Base-by-base conservation (phyloP, 2,113 vertebrate species). In the Passerina amoena region DNA sequence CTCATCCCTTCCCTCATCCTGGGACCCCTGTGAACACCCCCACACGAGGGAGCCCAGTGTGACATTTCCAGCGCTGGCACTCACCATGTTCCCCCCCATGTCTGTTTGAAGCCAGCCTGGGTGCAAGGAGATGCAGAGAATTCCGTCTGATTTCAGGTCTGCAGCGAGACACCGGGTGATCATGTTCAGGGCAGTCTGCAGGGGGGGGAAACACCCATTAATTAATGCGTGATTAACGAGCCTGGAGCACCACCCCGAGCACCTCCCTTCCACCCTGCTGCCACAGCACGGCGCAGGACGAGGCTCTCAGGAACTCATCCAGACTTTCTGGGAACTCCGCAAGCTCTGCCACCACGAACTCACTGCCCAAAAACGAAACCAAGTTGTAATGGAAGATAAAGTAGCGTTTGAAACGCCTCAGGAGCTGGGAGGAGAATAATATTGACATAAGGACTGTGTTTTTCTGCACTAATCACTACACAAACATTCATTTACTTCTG, bases 101-200 rank as follows among this genome's bases (percentile, higher is more conserved):
- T 98, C 98, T 12, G 98, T 98, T 18, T 97, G 95, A 35, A 98
- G 97, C 98, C 97, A 98, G 53, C 98, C 98, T 22, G 98, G 98
- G 56, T 98, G 97, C 73, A 98, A 60, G 24, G 96, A 97, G 40
- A 97, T 94, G 8, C 97, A 97, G 65, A 98, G 97, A 68, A 98
- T 98, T 11, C 97, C 97, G 3, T 98, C 97, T 0, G 95, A 80
- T 61, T 97, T 93, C 96, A 98, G 51, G 69, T 98, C 98, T 5
- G 73, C 77, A 33, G 98, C 97, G 1, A 98, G 96, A 65, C 98
- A 98, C 66, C 97, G 90, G 19, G 97, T 97, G 88, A 97, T 93
- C 97, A 98, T 98, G 92, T 98, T 98, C 72, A 98, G 94, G 0
- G 98, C 98, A 9, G 97, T 97, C 98, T 98, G 19, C 7, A 27